Evolutionary conservation across 2,797 vertebrate genomes (phyloP), one percentile per base, ranked within the genome.

Genomic region (Rhodeus uyekii): DNA sequence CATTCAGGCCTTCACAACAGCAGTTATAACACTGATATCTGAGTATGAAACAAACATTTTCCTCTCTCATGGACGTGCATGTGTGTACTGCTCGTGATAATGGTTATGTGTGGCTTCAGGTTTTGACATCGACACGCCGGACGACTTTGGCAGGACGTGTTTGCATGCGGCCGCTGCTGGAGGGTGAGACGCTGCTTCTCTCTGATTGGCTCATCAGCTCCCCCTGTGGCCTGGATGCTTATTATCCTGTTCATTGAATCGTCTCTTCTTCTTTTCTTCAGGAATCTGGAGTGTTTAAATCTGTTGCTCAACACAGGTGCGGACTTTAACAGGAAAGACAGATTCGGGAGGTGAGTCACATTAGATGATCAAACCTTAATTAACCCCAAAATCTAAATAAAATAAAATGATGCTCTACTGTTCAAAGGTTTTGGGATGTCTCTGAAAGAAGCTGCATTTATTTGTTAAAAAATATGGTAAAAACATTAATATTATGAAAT

Each of bases 251-350:
- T 58, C 19, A 48, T 75, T 24, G 55, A 32, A 2, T 8, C 32
- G 1, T 19, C 19, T 24, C 36, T 50, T 1, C 63, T 38, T 10
- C 32, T 39, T 84, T 38, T 87, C 87, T 92, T 87, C 92, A 99
- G 98, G 90, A 99, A 99, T 92, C 93, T 99, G 92, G 98, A 99
- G 92, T 99, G 98, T 94, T 95, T 99, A 90, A 99, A 99, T 93
- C 95, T 99, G 89, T 94, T 99, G 87, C 95, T 99, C 84, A 98
- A 98, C 92, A 97, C 96, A 71, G 96, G 98, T 87, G 96, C 98
- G 78, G 98, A 99, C 90, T 99, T 99, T 90, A 98, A 98, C 87
- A 96, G 95, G 91, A 99, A 99, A 90, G 98, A 99, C 92, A 95
- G 94, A 91, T 99, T 98, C 93, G 98, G 97, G 89, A 98, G 98